Percentiles rank a stretch among this genome's conserved stretches.
Evolutionary conservation across 2,113 vertebrate genomes (phyloP).

Genomic region (Setophaga coronata): DNA sequence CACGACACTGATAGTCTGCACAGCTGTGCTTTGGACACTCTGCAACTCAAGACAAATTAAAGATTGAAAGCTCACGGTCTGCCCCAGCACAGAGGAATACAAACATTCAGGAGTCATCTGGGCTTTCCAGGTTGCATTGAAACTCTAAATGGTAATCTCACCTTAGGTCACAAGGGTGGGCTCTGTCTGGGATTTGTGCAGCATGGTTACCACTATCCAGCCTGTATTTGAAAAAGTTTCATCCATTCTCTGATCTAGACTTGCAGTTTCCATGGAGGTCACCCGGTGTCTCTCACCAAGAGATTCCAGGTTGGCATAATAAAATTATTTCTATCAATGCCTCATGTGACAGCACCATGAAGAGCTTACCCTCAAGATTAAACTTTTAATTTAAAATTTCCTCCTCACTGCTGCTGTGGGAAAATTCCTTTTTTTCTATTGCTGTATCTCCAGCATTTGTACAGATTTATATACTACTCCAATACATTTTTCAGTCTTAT

Average conservation of each 20-base stretch:
- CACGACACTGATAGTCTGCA: accelerated
- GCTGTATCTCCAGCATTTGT: neutral
- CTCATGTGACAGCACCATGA: neutral
- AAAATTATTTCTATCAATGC: neutral
- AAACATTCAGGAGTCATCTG: neutral
- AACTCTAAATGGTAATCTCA: neutral
- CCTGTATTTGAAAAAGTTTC: neutral
- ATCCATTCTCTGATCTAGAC: neutral
- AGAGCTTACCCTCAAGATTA: neutral
- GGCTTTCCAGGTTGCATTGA: neutral
- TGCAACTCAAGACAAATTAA: neutral
- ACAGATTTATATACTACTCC: neutral
- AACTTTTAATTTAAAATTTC: neutral
- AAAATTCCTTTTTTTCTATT: neutral
- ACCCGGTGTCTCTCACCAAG: neutral
- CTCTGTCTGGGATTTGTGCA: neutral
- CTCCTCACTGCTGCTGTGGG: neutral
- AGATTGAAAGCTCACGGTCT: neutral
- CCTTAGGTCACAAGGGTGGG: neutral
- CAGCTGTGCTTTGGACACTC: neutral
- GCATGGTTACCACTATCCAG: neutral
- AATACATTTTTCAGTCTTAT: constrained; percentile 11
- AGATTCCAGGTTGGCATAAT: accelerated
- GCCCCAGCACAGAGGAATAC: accelerated
- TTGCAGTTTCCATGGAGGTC: neutral